These are phyloP conservation scores for Hemibagrus guttatus DNA, from an alignment of 2,797 vertebrate species.

Conservation along the genomic window DNA sequence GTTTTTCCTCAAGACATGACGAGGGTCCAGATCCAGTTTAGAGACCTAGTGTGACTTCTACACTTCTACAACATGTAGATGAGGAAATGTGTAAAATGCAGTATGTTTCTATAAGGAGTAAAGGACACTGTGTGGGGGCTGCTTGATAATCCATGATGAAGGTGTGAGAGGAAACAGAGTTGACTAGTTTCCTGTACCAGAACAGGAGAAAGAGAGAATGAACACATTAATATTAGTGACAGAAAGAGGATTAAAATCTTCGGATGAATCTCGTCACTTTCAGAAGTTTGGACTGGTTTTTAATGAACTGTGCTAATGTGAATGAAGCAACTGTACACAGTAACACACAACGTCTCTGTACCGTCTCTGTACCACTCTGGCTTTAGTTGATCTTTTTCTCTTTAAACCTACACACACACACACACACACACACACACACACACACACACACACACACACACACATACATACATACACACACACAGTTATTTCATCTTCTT, in stretches of 20 bases:
- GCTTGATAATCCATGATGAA: background rate
- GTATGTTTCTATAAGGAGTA: background rate
- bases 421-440: constrained; percentile 18
- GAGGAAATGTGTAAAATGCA: background rate
- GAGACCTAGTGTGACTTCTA: background rate
- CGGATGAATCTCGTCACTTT: background rate
- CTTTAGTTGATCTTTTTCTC: background rate
- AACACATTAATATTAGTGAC: too few relatives aligned
- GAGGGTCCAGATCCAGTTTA: background rate
- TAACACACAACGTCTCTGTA: too few relatives aligned
- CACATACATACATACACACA: constrained; percentile 45
- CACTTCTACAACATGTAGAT: background rate
- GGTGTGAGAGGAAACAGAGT: background rate
- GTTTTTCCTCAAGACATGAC: background rate
- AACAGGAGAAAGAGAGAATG: too few relatives aligned
- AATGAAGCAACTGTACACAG: background rate
- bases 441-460: constrained; percentile 33
- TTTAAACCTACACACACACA: background rate
- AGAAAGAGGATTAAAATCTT: too few relatives aligned
- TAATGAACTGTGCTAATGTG: background rate
- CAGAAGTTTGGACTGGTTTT: background rate
- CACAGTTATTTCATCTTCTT: constrained; percentile 76
- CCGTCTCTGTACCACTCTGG: background rate
- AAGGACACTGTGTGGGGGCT: background rate
- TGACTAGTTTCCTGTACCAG: background rate